A percentile compares a stretch with the other conserved stretches of the same genome.
Evolutionary conservation across 2,797 vertebrate species (phyloP).

Genomic region (Harpagifer antarcticus): DNA sequence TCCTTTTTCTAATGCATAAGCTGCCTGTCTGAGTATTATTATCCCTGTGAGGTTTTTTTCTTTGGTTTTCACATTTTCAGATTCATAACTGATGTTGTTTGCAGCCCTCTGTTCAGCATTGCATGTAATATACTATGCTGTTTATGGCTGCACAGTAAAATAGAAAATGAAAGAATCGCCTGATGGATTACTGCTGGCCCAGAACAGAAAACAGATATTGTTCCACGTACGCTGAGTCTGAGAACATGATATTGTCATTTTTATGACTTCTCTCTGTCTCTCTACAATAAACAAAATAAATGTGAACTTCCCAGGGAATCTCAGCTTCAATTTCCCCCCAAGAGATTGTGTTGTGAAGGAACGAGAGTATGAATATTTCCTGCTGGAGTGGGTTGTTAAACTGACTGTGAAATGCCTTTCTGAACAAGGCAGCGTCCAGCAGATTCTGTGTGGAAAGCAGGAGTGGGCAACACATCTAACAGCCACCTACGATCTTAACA

Average conservation of each 20-base stretch:
- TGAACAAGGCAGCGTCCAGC: conserved; percentile 35
- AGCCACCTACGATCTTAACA: conserved; percentile 43
- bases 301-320: conserved; percentile 61
- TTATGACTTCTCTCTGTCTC: conserved; percentile 60
- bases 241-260: conserved; percentile 68
- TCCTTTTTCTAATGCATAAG: conserved; percentile 20
- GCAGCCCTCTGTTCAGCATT: conserved; percentile 39
- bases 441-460: conserved; percentile 27
- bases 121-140: conserved; percentile 60
- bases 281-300: conserved; percentile 74
- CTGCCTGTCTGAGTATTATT: conserved; percentile 28
- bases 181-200: conserved; percentile 59
- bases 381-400: conserved; percentile 64
- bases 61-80: conserved; percentile 33
- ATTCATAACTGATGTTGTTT: conserved; percentile 63
- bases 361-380: conserved; percentile 62
- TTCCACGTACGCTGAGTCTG: conserved; percentile 45
- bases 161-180: conserved; percentile 62
- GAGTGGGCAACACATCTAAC: conserved; percentile 50
- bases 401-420: conserved; percentile 76
- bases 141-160: conserved; percentile 62
- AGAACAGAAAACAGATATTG: conserved; percentile 66
- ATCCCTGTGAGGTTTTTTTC: conserved; percentile 29
- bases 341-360: conserved; percentile 48
- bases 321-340: conserved; percentile 57